Base-by-base conservation (phyloP, 2,797 vertebrate species). In the Mormyrus proboscirostris region DNA sequence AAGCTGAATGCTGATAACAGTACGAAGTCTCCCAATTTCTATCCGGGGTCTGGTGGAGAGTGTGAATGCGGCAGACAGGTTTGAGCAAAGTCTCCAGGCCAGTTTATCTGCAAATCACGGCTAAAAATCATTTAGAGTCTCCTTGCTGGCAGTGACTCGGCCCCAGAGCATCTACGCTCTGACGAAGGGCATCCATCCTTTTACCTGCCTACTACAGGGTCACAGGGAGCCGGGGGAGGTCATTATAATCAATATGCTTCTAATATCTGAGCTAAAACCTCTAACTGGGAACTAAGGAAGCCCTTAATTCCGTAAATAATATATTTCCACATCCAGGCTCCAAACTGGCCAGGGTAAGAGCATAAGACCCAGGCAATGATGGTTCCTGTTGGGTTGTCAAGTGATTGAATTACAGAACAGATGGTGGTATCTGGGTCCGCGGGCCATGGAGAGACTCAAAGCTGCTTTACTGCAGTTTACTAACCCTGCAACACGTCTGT, bases 351-450 rank as follows among this genome's bases (percentile, higher is more conserved):
- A 88, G 88, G 90, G 90, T 90, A 90, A 90, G 89, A 90, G 89
- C 73, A 88, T 79, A 89, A 88, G 88, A 90, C 89, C 91, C 92
- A 89, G 90, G 89, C 86, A 90, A 88, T 90, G 89, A 90, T 91
- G 89, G 88, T 91, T 92, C 90, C 89, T 90, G 89, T 53, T 90
- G 88, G 90, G 82, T 89, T 89, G 86, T 79, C 33, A 91, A 91
- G 91, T 93, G 93, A 94, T 93, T 94, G 93, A 94, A 94, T 95
- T 95, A 94, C 93, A 92, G 94, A 92, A 92, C 94, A 95, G 93
- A 94, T 91, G 92, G 91, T 87, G 44, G 69, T 44, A 38, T 14
- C 29, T 87, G 85, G 87, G 84, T 51, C 33, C 29, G 55, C 47
- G 88, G 19, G 65, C n/a, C n/a, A 65, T 47, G 25, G 65, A 89